These are phyloP conservation scores for Sebastes fasciatus DNA, from an alignment of 2,113 vertebrate species.

Conservation along the genomic window DNA sequence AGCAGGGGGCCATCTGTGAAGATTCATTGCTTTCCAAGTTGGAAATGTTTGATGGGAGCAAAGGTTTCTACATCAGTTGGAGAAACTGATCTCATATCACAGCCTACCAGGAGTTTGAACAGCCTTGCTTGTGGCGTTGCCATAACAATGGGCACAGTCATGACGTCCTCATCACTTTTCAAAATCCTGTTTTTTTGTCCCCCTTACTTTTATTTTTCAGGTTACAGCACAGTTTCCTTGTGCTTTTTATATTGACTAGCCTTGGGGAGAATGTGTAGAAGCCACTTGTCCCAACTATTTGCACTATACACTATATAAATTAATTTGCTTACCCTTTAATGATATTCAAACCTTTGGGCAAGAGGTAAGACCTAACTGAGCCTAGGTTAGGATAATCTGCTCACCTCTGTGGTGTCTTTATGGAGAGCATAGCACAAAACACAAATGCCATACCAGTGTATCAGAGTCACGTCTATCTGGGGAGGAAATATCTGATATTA, in stretches of 20 bases:
- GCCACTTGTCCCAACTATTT: neutral
- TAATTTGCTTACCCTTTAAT: neutral
- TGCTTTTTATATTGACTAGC: neutral
- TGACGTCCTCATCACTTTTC: neutral
- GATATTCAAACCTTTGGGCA: neutral
- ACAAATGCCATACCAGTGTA: slow-evolving; percentile 21
- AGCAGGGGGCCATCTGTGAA: neutral
- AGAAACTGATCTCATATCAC: neutral
- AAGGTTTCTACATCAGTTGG: neutral
- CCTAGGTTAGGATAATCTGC: neutral
- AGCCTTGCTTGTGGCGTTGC: neutral
- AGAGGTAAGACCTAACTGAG: neutral
- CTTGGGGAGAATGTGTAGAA: neutral
- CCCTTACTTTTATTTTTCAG: neutral
- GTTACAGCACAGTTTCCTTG: neutral
- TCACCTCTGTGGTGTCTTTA: slow-evolving; percentile 14
- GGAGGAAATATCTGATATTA: slow-evolving; percentile 32
- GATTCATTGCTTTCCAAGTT: neutral
- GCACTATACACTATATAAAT: neutral
- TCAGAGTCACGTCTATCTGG: slow-evolving; percentile 7
- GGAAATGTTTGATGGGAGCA: neutral
- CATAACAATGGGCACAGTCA: slow-evolving; percentile 11
- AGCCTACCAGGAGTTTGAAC: neutral
- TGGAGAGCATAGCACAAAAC: neutral
- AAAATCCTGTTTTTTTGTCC: neutral